Base-by-base conservation (phyloP, 2,113 vertebrate genomes). In the Synchiropus splendidus region DNA sequence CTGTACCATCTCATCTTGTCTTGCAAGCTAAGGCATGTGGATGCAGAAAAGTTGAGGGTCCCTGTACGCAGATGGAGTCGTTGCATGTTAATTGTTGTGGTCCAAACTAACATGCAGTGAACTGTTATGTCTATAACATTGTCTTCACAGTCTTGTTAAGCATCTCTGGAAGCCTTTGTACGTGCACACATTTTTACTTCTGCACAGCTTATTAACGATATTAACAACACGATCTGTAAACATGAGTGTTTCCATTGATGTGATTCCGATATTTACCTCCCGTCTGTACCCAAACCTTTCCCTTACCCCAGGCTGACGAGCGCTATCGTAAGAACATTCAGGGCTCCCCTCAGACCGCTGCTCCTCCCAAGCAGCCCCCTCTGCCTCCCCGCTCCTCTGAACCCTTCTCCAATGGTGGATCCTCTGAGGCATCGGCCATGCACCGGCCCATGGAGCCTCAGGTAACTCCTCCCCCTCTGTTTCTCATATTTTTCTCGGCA, bases 401-500 rank as follows among this genome's bases (percentile, higher is more conserved):
- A 77, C 88, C 89, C 9, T 97, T 90, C 86, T 94, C 92, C 75
- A 98, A 92, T 44, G 93, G 93, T 61, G 81, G 89, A 51, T 39
- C 70, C 66, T 77, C 87, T 35, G 86, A 86, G 71, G 88, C 86
- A 51, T 78, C 90, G 40, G 89, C 87, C 43, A 83, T 92, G 81
- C 92, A 97, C 77, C 89, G 92, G 72, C 89, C 94, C 14, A 85
- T 91, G 80, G 94, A 98, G 82, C 89, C 94, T 53, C 94, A 98
- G 92, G 92, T 97, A 93, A 74, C 61, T 27, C 48, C 18, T 9
- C 41, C 27, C 6, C 10, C 10, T 58, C 54, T 57, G 62, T 60
- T 51, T 17, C n/a, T 12, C 31, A 9, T 30, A n/a, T n/a, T n/a
- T n/a, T n/a, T n/a, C n/a, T n/a, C n/a, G n/a, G n/a, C n/a, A n/a